A percentile compares a stretch with the other conserved stretches of the same genome.
Evolutionary conservation across 2,797 vertebrate genomes (phyloP).

Genomic region (Peromyscus attwateri): DNA sequence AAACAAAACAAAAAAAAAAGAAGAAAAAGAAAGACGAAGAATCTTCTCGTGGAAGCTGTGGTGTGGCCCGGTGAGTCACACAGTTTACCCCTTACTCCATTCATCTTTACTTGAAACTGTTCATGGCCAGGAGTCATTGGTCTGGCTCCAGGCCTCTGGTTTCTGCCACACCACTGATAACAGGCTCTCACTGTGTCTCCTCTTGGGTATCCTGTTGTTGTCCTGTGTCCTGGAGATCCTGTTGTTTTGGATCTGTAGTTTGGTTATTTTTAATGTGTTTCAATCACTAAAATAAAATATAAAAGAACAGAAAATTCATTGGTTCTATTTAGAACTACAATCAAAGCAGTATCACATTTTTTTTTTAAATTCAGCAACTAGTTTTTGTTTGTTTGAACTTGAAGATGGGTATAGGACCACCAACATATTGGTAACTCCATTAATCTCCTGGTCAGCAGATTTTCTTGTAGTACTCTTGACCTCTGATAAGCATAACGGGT

Average conservation of each 20-base stretch:
- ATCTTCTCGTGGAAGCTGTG: background rate
- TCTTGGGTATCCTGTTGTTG: background rate
- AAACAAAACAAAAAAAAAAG: background rate
- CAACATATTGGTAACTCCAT: rapidly evolving
- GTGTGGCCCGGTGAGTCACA: background rate
- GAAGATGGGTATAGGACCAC: background rate
- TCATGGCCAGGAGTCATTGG: background rate
- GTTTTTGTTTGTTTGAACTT: background rate
- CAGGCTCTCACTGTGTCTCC: background rate
- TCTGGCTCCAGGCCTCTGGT: background rate
- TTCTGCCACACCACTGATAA: background rate
- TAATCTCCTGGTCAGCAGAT: rapidly evolving
- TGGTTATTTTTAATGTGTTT: background rate
- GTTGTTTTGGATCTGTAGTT: background rate
- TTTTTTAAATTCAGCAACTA: background rate
- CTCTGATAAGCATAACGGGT: rapidly evolving
- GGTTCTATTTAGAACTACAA: background rate
- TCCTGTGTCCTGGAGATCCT: background rate
- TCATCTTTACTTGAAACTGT: background rate
- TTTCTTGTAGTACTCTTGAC: background rate
- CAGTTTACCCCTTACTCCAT: background rate
- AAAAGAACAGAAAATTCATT: background rate
- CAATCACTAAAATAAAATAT: background rate
- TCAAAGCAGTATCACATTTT: background rate
- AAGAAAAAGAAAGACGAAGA: background rate